Evolutionary conservation across 1,140 invertebrate species (phyloP), one percentile per base, ranked within the genome.

Genomic region (Archivesica marissinica): DNA sequence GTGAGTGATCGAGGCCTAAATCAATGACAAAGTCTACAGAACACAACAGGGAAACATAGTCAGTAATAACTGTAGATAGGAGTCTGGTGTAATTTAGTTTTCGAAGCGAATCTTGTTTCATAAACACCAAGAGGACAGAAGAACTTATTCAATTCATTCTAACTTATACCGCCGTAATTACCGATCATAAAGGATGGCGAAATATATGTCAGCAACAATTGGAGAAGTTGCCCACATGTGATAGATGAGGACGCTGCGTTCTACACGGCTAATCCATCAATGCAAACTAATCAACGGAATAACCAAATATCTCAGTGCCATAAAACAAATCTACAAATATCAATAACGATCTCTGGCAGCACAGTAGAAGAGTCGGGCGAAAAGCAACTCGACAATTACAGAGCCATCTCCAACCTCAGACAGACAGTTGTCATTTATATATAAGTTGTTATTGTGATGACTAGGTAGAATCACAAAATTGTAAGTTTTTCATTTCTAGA

Each of bases 201-300:
- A 64, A 64, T 6, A 17, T 9, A 64, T 0, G 30, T 35, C 1
- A 25, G 28, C 2, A 35, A 35, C 54, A 59, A 59, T 59, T 9
- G 30, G 13, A 33, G 13, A 35, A 17, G 59, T 17, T 64, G 59
- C 59, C 30, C 13, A 33, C 13, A 3, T 17, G 30, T 64, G 30
- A 64, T 15, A 3, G 30, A 64, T 64, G 59, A 64, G 59, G 25
- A 9, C 4, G 25, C 59, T 33, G 0, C 9, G 30, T 64, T 64
- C 59, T 35, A 64, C 28, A 64, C 28, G 9, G 6, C 30, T 25
- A 35, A 64, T 64, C 59, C 33, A 64, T 64, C 59, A 64, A 64
- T 1, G 2, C 30, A 20, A 64, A n/a, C 23, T 25, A 64, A 25
- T 25, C 20, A 64, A n/a, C 20, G 30, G 23, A 64, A 64, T 35